A percentile compares a stretch with the other conserved stretches of the same genome.
These are phyloP conservation scores for Rhagoletis pomonella DNA, from an alignment of 1,140 invertebrate species.

Conservation along the genomic window DNA sequence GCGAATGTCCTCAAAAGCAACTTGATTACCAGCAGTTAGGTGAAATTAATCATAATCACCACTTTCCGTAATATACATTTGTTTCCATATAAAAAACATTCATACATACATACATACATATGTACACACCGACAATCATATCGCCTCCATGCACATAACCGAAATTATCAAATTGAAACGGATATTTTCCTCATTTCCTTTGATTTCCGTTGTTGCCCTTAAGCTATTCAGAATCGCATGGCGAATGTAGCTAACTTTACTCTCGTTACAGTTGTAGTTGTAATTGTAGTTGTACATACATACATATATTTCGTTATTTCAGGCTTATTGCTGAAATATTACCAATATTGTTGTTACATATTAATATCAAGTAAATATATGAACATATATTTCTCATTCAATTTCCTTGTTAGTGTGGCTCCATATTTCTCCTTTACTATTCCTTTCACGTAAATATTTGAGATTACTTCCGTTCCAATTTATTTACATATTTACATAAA, in stretches of 20 bases:
- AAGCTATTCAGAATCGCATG: background rate
- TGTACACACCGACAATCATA: background rate
- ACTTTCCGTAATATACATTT: background rate
- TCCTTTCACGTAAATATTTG: constrained; percentile 1
- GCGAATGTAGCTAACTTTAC: background rate
- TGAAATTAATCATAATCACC: constrained; percentile 1
- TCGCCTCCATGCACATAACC: background rate
- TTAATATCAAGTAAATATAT: too few relatives aligned
- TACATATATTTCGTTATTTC: constrained; percentile 15
- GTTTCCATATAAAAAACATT: background rate
- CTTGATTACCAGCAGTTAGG: constrained; percentile 16
- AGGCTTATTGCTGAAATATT: background rate
- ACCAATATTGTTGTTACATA: constrained; percentile 21
- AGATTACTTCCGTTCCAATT: background rate
- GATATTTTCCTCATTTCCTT: constrained; percentile 30
- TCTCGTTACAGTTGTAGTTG: background rate
- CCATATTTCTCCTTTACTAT: background rate
- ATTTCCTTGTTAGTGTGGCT: constrained; percentile 4
- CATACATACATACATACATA: too few relatives aligned
- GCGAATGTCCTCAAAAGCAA: background rate
- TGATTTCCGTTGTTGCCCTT: constrained; percentile 14
- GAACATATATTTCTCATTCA: constrained; percentile 23
- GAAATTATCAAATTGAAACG: background rate
- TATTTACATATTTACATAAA: background rate
- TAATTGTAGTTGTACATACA: background rate